These are phyloP conservation scores for Corvus hawaiiensis DNA, from an alignment of 2,113 vertebrate species.

Conservation along the genomic window DNA sequence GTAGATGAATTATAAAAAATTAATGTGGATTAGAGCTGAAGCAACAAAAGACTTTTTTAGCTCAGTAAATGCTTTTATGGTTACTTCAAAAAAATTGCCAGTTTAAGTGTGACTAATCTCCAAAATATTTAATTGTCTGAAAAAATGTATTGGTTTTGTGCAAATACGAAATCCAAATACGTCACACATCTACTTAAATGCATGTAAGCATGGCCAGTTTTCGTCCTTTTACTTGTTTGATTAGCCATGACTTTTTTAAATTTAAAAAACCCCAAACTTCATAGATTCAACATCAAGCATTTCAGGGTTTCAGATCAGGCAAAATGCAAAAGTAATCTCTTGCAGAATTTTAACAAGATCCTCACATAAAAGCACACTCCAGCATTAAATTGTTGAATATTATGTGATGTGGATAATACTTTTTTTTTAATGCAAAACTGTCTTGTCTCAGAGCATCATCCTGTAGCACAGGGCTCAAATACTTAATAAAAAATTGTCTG, in stretches of 20 bases:
- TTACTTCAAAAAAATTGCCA: slow-evolving; percentile 10
- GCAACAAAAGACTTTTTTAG: neutral
- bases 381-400: neutral
- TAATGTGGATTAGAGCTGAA: neutral
- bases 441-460: neutral
- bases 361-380: neutral
- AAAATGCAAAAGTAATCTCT: neutral
- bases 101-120: neutral
- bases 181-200: neutral
- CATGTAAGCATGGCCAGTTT: neutral
- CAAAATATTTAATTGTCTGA: slow-evolving; percentile 18
- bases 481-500: neutral
- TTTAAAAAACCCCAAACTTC: neutral
- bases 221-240: neutral
- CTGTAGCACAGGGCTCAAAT: neutral
- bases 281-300: neutral
- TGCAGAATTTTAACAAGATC: neutral
- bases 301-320: neutral
- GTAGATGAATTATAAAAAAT: neutral
- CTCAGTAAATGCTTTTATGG: neutral
- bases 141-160: neutral
- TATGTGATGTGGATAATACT: neutral
- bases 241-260: neutral
- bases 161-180: neutral
- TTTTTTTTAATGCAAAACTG: neutral